Evolutionary conservation across 2,113 vertebrate species (phyloP).

Genomic region (Peromyscus leucopus): DNA sequence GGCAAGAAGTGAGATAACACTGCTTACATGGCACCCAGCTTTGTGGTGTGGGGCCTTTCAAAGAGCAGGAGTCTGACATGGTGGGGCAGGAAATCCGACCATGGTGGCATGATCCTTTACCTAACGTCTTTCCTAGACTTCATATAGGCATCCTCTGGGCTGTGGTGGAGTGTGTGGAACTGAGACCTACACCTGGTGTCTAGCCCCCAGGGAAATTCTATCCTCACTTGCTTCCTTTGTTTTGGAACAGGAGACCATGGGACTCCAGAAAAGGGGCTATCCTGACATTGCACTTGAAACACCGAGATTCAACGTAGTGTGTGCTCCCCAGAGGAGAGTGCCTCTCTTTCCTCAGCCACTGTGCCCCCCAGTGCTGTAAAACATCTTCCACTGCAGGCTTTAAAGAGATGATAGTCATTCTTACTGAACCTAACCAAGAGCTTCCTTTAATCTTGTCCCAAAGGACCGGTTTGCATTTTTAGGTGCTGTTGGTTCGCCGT

Average conservation of each 20-base stretch:
- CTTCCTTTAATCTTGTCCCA: slow-evolving; percentile 27
- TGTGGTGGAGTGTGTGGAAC: neutral
- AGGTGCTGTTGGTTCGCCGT: slow-evolving; percentile 34
- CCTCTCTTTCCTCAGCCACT: neutral
- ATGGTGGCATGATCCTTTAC: slow-evolving; percentile 51
- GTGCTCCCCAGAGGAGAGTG: neutral
- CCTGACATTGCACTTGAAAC: slow-evolving; percentile 25
- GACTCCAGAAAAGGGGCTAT: neutral
- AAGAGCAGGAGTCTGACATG: neutral
- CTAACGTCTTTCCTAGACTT: neutral
- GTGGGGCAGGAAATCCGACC: neutral
- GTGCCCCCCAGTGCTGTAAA: neutral
- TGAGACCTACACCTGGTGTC: neutral
- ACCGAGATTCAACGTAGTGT: neutral
- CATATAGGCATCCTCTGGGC: neutral
- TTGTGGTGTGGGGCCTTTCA: neutral
- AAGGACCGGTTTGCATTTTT: slow-evolving; percentile 69
- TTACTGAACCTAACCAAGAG: neutral
- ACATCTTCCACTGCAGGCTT: neutral
- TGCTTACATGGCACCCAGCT: neutral
- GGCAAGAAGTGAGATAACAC: neutral
- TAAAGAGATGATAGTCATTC: slow-evolving; percentile 15
- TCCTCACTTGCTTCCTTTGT: slow-evolving; percentile 19
- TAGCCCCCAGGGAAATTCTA: neutral
- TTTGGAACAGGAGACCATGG: slow-evolving; percentile 43